Evolutionary conservation across 2,113 vertebrate genomes (phyloP), one percentile per base, ranked within the genome.

Genomic region (Passer domesticus): DNA sequence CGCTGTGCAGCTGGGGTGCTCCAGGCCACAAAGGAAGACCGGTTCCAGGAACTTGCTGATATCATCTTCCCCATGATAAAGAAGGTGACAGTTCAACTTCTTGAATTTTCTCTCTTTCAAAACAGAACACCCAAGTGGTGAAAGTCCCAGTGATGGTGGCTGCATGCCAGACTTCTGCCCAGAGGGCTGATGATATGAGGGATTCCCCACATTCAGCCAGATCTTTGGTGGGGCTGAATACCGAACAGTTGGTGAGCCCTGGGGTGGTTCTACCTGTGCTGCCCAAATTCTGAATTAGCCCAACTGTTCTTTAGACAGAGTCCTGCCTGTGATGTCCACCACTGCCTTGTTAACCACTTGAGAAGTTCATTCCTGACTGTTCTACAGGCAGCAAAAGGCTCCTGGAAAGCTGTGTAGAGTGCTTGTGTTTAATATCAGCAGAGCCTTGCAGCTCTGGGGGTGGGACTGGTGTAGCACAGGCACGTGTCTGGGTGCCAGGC

Each of bases 11-110:
- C 97, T 18, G 98, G 98, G 6, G 98, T 99, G 81, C 97, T 99
- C 52, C 98, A 98, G 89, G 98, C 98, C 68, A 98, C 98, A 35
- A 97, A 98, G 95, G 98, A 99, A 93, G 99, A 99, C 92, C 97
- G 98, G 11, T 99, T 99, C 96, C 98, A 98, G 50, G 98, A 99
- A 75, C 90, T 99, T 97, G 96, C 98, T 8, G 98, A 99, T 56
- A 98, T 99, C 66, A 72, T 99, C 73, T 98, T 99, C 92, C 99
- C 99, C 69, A 96, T 99, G 75, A 99, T 99, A 96, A 99, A 98
- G 96, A 99, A 99, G 99, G 99, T 99, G 94, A 95, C 37, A 21
- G 47, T 86, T 92, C 68, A 60, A 7, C 25, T 67, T 89, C 17
- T 33, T 46, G 52, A 70, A 20, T 64, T 90, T 58, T 37, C 12